phyloP scores from a whole-genome alignment of 2,797 vertebrate genomes.

The Momotus momota region DNA sequence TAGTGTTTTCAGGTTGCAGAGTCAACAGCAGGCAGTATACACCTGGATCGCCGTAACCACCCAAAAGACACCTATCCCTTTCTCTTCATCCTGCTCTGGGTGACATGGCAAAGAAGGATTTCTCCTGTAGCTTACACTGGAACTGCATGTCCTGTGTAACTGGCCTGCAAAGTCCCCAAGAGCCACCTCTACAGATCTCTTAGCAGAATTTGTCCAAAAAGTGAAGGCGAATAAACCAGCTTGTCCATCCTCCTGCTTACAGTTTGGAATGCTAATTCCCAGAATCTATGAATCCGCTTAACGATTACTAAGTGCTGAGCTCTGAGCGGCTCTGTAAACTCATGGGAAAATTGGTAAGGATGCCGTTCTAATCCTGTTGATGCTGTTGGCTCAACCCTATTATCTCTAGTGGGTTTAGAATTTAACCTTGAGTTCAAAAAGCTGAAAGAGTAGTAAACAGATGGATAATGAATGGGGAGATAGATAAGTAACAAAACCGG shows the following conservation, averaged over 20 bases:
- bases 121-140: neutral
- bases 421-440: constrained; percentile 31
- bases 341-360: neutral
- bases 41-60: neutral
- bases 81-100: neutral
- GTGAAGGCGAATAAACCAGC: neutral
- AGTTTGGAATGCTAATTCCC: neutral
- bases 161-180: neutral
- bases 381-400: neutral
- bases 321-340: neutral
- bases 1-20: neutral
- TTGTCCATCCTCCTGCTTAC: neutral
- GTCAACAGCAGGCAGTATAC: neutral
- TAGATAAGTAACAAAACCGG: neutral
- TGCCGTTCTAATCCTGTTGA: neutral
- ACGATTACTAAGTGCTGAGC: neutral
- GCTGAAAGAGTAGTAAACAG: neutral
- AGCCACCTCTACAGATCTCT: neutral
- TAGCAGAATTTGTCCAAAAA: neutral
- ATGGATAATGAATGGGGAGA: neutral
- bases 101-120: neutral
- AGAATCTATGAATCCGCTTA: neutral
- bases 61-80: neutral
- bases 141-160: rapidly evolving
- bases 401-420: neutral